Evolutionary conservation across 2,113 vertebrate genomes (phyloP).

Genomic region (Cnemophilus loriae): DNA sequence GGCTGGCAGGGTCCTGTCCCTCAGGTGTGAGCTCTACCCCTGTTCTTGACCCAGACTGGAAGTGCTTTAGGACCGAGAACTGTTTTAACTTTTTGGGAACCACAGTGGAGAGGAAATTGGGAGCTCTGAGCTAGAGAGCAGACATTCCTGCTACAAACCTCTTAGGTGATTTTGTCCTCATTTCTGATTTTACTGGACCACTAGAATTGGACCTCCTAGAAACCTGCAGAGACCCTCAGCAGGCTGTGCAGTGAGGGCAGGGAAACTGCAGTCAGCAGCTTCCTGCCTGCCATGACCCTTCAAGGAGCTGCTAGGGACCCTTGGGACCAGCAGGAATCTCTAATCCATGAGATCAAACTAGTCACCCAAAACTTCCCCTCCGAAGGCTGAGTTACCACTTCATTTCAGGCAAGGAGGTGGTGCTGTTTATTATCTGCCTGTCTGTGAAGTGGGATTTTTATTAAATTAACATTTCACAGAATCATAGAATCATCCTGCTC

Average conservation of each 20-base stretch:
- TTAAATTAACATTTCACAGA: not conserved
- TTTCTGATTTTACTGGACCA: not conserved
- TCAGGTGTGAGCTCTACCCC: not conserved
- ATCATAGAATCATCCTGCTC: not conserved
- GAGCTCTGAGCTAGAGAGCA: not conserved
- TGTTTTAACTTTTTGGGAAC: not conserved
- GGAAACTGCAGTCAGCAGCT: not conserved
- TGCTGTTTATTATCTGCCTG: not conserved
- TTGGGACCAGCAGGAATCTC: not conserved
- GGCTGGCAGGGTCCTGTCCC: not conserved
- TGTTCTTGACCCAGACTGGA: not conserved
- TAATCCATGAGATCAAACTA: not conserved
- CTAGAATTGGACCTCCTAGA: not conserved
- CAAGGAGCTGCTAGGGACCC: not conserved
- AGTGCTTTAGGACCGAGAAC: not conserved
- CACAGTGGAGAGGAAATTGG: fast-evolving
- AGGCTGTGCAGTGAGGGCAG: not conserved
- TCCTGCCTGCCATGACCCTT: fast-evolving
- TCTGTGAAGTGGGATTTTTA: not conserved
- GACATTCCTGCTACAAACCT: not conserved
- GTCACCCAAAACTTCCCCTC: not conserved
- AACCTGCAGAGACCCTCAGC: not conserved
- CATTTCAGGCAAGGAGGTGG: not conserved
- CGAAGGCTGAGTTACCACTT: not conserved
- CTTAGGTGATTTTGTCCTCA: not conserved